These are phyloP conservation scores for Antennarius maculatus DNA, from an alignment of 2,797 vertebrate genomes.

Conservation along the genomic window DNA sequence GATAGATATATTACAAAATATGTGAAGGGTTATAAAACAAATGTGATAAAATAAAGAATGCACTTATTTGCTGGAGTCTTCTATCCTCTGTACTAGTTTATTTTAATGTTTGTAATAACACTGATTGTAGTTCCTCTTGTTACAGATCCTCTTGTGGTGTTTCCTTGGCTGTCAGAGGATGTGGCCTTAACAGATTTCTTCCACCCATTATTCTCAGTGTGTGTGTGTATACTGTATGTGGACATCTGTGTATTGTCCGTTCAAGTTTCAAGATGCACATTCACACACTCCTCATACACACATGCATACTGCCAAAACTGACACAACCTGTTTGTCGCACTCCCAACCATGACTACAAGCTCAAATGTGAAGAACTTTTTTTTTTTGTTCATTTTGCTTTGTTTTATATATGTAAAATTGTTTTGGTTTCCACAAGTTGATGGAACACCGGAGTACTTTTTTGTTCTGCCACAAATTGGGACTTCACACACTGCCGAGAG, in stretches of 20 bases:
- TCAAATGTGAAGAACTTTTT: slow-evolving; percentile 88
- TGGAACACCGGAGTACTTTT: slow-evolving; percentile 77
- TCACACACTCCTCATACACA: slow-evolving; percentile 77
- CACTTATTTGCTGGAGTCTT: no score
- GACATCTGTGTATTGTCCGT: slow-evolving; percentile 80
- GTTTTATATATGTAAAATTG: slow-evolving; percentile 72
- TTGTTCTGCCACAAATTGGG: slow-evolving; percentile 77
- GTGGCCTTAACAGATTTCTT: slow-evolving; percentile 87
- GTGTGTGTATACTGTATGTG: slow-evolving; percentile 67
- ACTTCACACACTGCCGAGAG: slow-evolving; percentile 82
- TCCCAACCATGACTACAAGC: slow-evolving; percentile 86
- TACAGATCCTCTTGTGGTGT: slow-evolving; percentile 76
- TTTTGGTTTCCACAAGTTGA: slow-evolving; percentile 76
- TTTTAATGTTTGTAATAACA: background rate
- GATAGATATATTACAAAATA: background rate
- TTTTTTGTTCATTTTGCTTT: slow-evolving; percentile 65
- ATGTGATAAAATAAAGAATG: no score
- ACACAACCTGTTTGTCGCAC: slow-evolving; percentile 84
- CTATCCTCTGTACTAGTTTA: no score
- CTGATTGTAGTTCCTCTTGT: slow-evolving; percentile 43
- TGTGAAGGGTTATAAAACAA: background rate
- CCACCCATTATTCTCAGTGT: slow-evolving; percentile 82
- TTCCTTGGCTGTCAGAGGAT: slow-evolving; percentile 84
- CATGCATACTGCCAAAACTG: slow-evolving; percentile 88
- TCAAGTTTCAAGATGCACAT: slow-evolving; percentile 80